Percentiles rank a stretch among this genome's conserved stretches.
phyloP scores from a whole-genome alignment of 1,140 invertebrate species.

The Drosophila quadrilineata region DNA sequence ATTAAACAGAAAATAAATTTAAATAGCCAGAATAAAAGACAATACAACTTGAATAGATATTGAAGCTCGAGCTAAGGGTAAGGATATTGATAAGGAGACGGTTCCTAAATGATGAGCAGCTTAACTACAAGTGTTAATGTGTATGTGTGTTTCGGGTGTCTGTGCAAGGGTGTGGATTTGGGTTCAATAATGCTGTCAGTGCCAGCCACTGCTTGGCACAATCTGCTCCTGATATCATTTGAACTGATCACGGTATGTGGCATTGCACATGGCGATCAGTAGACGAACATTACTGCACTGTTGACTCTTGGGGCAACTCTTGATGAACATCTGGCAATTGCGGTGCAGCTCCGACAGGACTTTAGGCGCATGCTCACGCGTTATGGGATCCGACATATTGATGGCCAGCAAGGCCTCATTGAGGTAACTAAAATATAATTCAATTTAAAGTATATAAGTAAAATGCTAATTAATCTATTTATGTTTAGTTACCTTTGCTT shows the following conservation, averaged over 20 bases:
- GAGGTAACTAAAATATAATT: conserved; percentile 86
- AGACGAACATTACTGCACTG: conserved; percentile 88
- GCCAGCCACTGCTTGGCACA: conserved; percentile 43
- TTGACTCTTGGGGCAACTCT: conserved; percentile 86
- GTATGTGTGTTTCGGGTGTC: conserved; percentile 15
- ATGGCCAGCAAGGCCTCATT: conserved; percentile 93
- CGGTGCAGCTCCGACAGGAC: conserved; percentile 89
- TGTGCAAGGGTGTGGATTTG: conserved; percentile 13
- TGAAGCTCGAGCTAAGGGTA: conserved; percentile 32
- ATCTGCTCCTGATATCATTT: conserved; percentile 69
- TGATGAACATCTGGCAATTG: conserved; percentile 88
- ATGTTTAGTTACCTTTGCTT: conserved; percentile 88
- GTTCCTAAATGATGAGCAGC: conserved; percentile 23
- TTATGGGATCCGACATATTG: conserved; percentile 88
- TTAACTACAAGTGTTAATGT: conserved; percentile 39
- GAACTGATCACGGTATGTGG: conserved; percentile 80
- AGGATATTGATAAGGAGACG: no score
- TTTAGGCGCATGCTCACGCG: conserved; percentile 90
- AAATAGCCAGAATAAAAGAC: conserved; percentile 1
- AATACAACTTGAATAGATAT: conserved; percentile 15
- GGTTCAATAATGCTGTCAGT: conserved; percentile 29
- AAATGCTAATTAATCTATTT: background rate
- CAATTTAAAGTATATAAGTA: background rate
- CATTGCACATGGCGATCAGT: conserved; percentile 86
- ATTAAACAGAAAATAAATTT: conserved; percentile 50